These are phyloP conservation scores for Caenorhabditis japonica DNA, from an alignment of 2,888 invertebrate species.

Conservation along the genomic window DNA sequence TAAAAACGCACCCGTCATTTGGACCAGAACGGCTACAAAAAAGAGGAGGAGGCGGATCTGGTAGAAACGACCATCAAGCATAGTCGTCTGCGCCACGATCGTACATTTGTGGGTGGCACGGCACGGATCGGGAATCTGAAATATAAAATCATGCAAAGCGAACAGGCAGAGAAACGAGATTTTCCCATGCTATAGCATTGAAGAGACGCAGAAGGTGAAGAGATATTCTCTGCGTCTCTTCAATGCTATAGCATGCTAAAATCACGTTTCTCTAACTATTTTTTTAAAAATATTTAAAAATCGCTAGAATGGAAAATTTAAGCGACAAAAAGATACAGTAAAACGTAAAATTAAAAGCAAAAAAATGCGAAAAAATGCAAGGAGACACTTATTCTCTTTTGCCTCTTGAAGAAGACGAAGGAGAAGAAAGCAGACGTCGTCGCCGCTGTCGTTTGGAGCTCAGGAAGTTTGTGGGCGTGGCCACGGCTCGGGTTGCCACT, in stretches of 20 bases:
- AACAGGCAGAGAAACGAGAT: too few relatives aligned
- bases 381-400: background rate
- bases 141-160: too few relatives aligned
- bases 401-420: background rate
- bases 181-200: too few relatives aligned
- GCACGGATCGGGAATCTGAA: too few relatives aligned
- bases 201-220: too few relatives aligned
- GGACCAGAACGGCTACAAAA: too few relatives aligned
- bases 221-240: too few relatives aligned
- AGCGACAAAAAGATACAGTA: too few relatives aligned
- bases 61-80: conserved; percentile 24
- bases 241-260: too few relatives aligned
- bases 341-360: background rate
- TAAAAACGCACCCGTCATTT: conserved; percentile 22
- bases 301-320: background rate
- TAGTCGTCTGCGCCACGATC: conserved; percentile 17
- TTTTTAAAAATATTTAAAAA: background rate
- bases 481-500: conserved; percentile 24
- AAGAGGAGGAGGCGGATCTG: conserved; percentile 5
- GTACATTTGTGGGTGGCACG: too few relatives aligned
- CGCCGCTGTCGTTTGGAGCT: too few relatives aligned
- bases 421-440: conserved; percentile 8
- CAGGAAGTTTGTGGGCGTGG: conserved; percentile 56
- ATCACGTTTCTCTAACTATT: too few relatives aligned
- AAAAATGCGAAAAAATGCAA: background rate